These are phyloP conservation scores for Euwallacea fornicatus DNA, from an alignment of 1,140 invertebrate species.

Conservation along the genomic window DNA sequence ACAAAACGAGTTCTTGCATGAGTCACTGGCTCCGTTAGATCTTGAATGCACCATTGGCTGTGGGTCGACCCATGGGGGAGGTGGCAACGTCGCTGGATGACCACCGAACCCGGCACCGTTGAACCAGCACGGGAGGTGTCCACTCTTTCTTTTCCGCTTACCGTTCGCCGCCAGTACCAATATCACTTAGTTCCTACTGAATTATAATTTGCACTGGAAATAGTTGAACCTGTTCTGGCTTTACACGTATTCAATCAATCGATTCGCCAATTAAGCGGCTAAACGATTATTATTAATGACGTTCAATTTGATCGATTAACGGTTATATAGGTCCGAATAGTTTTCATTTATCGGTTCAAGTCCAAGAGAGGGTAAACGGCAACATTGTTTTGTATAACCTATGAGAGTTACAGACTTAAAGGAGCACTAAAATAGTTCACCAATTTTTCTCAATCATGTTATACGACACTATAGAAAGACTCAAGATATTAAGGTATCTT, in stretches of 20 bases:
- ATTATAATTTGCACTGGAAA: conserved; percentile 7
- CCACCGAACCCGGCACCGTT: conserved; percentile 10
- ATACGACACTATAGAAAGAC: no score
- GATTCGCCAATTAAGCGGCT: background rate
- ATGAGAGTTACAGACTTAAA: no score
- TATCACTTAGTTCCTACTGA: background rate
- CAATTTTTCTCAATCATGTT: no score
- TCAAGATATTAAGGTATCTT: no score
- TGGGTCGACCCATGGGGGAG: background rate
- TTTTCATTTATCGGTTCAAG: no score
- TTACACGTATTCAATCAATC: conserved; percentile 1
- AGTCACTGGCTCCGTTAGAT: conserved; percentile 38
- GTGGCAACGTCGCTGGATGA: conserved; percentile 30
- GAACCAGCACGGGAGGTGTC: conserved; percentile 12
- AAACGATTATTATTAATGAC: background rate
- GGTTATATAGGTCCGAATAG: background rate
- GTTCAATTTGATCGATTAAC: background rate
- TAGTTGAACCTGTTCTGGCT: background rate
- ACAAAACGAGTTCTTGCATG: conserved; percentile 39
- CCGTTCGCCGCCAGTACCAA: background rate
- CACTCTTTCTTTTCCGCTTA: conserved; percentile 1
- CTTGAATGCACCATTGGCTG: conserved; percentile 13
- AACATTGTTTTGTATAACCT: no score
- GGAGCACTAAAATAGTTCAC: no score
- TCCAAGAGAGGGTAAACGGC: no score